These are phyloP conservation scores for Ganaspis sp. DNA, from an alignment of 1,140 invertebrate genomes.

Conservation along the genomic window DNA sequence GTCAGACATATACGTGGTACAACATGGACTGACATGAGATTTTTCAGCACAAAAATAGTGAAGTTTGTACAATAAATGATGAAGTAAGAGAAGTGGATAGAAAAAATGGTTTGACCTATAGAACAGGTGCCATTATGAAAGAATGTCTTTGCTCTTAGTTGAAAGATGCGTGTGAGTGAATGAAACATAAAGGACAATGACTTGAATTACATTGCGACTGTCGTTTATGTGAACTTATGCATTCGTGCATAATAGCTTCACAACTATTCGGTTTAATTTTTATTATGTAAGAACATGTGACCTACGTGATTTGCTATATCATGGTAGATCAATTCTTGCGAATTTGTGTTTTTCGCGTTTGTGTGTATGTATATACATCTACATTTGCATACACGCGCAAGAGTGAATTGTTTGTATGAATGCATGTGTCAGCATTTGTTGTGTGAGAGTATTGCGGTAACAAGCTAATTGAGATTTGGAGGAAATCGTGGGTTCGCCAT, in stretches of 20 bases:
- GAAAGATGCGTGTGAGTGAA: not conserved
- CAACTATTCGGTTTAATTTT: not conserved
- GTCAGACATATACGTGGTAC: no score
- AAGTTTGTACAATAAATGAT: no score
- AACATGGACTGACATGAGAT: no score
- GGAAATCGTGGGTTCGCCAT: conserved; percentile 14
- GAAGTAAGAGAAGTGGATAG: no score
- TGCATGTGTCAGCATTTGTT: not conserved
- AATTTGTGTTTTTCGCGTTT: not conserved
- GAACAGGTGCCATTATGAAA: not conserved
- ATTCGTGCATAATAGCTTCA: not conserved
- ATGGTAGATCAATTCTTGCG: conserved; percentile 19
- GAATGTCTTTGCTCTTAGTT: not conserved
- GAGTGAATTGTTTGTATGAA: no score
- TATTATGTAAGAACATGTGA: not conserved
- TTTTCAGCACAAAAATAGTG: no score
- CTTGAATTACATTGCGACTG: not conserved
- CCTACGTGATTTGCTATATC: not conserved
- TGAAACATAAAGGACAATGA: not conserved
- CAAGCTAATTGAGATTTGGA: conserved; percentile 16
- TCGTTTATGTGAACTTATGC: not conserved
- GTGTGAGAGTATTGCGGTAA: conserved; percentile 25
- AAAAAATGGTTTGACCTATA: not conserved
- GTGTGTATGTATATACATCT: no score
- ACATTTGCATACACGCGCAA: no score